Base-by-base conservation (phyloP, 2,888 invertebrate genomes). In the Scaptomyza flava region DNA sequence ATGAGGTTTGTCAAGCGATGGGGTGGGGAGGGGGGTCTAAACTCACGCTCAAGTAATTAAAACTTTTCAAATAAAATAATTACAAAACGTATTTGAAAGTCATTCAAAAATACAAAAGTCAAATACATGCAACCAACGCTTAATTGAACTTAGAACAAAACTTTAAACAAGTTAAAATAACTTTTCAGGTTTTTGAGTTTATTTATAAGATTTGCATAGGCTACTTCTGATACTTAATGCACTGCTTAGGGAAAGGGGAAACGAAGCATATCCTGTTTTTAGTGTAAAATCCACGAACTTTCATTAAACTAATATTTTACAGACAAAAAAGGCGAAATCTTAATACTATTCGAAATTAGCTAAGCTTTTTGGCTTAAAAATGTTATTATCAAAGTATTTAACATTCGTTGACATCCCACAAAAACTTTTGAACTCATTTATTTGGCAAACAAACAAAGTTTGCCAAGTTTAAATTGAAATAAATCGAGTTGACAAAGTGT, bases 31-130 rank as follows among this genome's bases (percentile, higher is more conserved):
- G 23, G 23, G 6, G 4, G 7, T 0, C 2, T 12, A 53, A 66
- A 63, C 68, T 72, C 72, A 72, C 58, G 64, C 77, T 3, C 38
- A 82, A 82, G 81, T 87, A 83, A 86, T 86, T 87, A 86, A 87
- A 86, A 86, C 77, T 87, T 86, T 86, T 85, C 77, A 78, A 79
- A 85, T 85, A 73, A 87, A 83, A 83, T 81, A 85, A 85, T 87
- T 86, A 82, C 75, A 70, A 77, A 68, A 68, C 68, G 80, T 73
- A 77, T 79, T 76, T 70, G 34, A 53, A 67, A 79, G 75, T 68
- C 80, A 74, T 79, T 81, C 65, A 51, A 68, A 73, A 76, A 81
- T 73, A 73, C 79, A 79, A 85, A 86, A 85, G 79, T 82, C 81
- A 83, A 85, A 83, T 73, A 79, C 83, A 77, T 64, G 72, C 69